Evolutionary conservation across 2,797 vertebrate genomes (phyloP).

Genomic region (Microctenopoma steveboyesi): DNA sequence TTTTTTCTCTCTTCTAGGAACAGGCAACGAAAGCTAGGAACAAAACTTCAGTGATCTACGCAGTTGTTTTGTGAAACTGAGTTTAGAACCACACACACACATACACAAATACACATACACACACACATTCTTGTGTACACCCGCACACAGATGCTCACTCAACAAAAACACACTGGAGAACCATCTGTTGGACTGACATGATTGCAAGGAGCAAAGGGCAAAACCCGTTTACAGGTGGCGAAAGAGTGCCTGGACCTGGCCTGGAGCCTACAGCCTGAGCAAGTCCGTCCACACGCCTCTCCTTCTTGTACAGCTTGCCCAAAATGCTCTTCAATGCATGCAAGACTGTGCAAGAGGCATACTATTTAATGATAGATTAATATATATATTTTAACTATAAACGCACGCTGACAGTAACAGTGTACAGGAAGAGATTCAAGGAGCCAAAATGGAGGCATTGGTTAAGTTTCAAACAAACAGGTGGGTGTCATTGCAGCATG

Average conservation of each 20-base stretch:
- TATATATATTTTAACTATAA: constrained; percentile 87
- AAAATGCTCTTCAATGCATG: constrained; percentile 90
- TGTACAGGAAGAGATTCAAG: constrained; percentile 72
- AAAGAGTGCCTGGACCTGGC: constrained; percentile 75
- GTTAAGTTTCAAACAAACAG: constrained; percentile 68
- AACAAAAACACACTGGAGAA: constrained; percentile 81
- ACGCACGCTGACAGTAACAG: constrained; percentile 81
- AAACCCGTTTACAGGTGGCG: constrained; percentile 83
- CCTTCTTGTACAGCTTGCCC: constrained; percentile 85
- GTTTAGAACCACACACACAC: constrained; percentile 63
- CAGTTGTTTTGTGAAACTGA: constrained; percentile 65
- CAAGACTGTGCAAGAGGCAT: constrained; percentile 87
- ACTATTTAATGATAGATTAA: constrained; percentile 88
- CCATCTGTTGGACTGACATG: constrained; percentile 78
- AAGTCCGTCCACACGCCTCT: constrained; percentile 82
- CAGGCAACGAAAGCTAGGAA: constrained; percentile 98
- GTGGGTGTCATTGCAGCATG: constrained; percentile 81
- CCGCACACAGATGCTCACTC: constrained; percentile 35
- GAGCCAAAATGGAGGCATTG: constrained; percentile 62
- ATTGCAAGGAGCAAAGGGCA: constrained; percentile 73
- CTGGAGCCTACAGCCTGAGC: constrained; percentile 78
- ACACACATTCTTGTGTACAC: constrained; percentile 27
- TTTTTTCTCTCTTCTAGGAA: constrained; percentile 81
- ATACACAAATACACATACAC: constrained; percentile 48
- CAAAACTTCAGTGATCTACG: constrained; percentile 94